Percentiles rank a stretch among this genome's conserved stretches.
These are phyloP conservation scores for Trissolcus brochymenae DNA, from an alignment of 2,888 invertebrate genomes.

Conservation along the genomic window DNA sequence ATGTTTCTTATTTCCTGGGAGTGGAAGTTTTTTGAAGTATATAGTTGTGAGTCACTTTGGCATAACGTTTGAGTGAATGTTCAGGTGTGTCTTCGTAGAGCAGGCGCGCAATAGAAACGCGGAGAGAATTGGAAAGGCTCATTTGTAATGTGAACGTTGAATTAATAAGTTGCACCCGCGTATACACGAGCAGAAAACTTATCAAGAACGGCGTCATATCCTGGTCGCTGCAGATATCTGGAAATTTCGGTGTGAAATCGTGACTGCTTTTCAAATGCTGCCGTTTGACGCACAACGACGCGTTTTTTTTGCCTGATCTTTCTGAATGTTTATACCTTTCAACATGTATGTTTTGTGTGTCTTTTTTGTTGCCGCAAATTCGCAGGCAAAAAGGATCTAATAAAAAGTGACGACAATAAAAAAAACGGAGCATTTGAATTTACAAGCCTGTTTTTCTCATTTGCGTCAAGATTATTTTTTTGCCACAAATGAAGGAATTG, in stretches of 20 bases:
- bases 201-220: constrained; percentile 15
- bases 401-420: too few relatives aligned
- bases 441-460: too few relatives aligned
- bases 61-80: constrained; percentile 12
- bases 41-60: constrained; percentile 11
- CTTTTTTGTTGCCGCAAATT: too few relatives aligned
- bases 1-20: too few relatives aligned
- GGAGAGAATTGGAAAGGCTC: constrained; percentile 35
- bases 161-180: constrained; percentile 16
- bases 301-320: neutral
- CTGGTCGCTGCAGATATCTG: constrained; percentile 7
- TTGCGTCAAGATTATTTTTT: too few relatives aligned
- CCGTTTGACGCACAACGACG: neutral
- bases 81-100: constrained; percentile 10
- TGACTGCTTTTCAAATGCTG: constrained; percentile 7
- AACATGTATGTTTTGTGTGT: too few relatives aligned
- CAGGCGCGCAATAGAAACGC: constrained; percentile 27
- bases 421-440: too few relatives aligned
- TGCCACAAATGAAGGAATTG: too few relatives aligned
- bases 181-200: constrained; percentile 23
- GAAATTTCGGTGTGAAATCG: constrained; percentile 25
- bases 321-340: too few relatives aligned
- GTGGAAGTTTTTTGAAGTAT: too few relatives aligned
- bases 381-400: too few relatives aligned
- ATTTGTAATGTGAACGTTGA: constrained; percentile 15